phyloP scores from a whole-genome alignment of 2,888 invertebrate genomes.

The Microplitis manilae region DNA sequence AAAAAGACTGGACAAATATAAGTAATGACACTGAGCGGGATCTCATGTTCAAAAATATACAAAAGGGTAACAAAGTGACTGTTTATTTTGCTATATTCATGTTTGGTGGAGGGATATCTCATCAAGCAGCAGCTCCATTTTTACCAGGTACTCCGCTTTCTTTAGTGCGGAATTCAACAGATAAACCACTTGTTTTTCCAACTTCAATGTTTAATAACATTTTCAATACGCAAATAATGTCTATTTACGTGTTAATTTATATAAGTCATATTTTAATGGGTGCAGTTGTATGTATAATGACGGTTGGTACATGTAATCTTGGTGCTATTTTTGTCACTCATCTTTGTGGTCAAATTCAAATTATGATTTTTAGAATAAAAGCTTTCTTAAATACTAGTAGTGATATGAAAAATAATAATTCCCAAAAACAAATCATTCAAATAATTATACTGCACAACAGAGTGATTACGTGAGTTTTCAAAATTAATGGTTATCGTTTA shows the following conservation, averaged over 20 bases:
- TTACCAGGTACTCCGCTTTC: constrained; percentile 29
- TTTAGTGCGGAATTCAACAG: constrained; percentile 22
- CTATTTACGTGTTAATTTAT: constrained; percentile 55
- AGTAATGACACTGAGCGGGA: constrained; percentile 40
- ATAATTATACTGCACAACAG: constrained; percentile 50
- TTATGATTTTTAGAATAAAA: constrained; percentile 47
- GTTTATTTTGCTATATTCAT: constrained; percentile 48
- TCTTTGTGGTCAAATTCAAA: constrained; percentile 53
- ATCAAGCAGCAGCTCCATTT: constrained; percentile 44
- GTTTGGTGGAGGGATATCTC: constrained; percentile 44
- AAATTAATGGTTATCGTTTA: background rate
- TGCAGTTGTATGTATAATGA: constrained; percentile 46
- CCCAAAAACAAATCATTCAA: constrained; percentile 44
- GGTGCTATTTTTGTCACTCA: constrained; percentile 55
- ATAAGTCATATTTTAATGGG: constrained; percentile 47
- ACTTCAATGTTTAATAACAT: constrained; percentile 44
- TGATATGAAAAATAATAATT: background rate
- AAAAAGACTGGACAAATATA: constrained; percentile 51
- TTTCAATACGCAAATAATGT: constrained; percentile 46
- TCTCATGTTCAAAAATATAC: constrained; percentile 44
- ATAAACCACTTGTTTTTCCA: constrained; percentile 39
- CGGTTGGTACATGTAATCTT: constrained; percentile 50
- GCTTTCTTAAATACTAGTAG: constrained; percentile 20
- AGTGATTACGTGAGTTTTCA: constrained; percentile 54
- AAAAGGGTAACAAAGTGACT: constrained; percentile 42